Conservation (phyloP, 2,113 vertebrate species). For the Cryptomyrus ogoouensis region DNA sequence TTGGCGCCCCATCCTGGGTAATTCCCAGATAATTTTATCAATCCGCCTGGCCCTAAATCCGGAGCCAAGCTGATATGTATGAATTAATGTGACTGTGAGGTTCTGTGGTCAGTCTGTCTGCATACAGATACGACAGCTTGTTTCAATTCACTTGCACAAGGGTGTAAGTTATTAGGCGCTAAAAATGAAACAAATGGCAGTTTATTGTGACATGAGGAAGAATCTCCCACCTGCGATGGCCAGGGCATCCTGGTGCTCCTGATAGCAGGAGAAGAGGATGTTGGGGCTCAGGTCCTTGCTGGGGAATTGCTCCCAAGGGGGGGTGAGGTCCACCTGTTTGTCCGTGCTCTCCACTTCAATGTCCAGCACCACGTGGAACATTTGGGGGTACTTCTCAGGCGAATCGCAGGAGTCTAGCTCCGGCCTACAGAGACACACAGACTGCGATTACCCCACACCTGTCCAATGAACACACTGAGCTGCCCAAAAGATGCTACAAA, state of each 20-base stretch:
- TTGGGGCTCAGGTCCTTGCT: slow-evolving; percentile 85
- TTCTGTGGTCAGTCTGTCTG: neutral
- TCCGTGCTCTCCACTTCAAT: slow-evolving; percentile 83
- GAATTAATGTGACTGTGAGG: neutral
- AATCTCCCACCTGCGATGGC: slow-evolving; percentile 70
- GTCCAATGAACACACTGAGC: neutral
- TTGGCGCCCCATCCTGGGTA: too few relatives aligned
- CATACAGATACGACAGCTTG: neutral
- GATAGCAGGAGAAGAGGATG: slow-evolving; percentile 89
- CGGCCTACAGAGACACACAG: slow-evolving; percentile 56
- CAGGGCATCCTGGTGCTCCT: slow-evolving; percentile 88
- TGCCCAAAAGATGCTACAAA: neutral
- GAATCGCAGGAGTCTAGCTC: slow-evolving; percentile 93
- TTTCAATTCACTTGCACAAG: neutral
- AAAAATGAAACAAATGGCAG: neutral
- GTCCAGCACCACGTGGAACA: slow-evolving; percentile 88
- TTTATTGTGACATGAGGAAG: neutral
- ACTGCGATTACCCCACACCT: too few relatives aligned
- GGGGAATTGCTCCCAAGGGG: slow-evolving; percentile 93
- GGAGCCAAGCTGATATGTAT: neutral
- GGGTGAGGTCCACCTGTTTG: slow-evolving; percentile 84
- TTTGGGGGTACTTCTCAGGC: slow-evolving; percentile 93
- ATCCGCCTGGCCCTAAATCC: neutral
- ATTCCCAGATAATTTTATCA: too few relatives aligned
- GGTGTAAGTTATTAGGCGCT: neutral